A percentile compares a stretch with the other conserved stretches of the same genome.
phyloP scores from a whole-genome alignment of 2,888 invertebrate species.

The Aphidius colemani region DNA sequence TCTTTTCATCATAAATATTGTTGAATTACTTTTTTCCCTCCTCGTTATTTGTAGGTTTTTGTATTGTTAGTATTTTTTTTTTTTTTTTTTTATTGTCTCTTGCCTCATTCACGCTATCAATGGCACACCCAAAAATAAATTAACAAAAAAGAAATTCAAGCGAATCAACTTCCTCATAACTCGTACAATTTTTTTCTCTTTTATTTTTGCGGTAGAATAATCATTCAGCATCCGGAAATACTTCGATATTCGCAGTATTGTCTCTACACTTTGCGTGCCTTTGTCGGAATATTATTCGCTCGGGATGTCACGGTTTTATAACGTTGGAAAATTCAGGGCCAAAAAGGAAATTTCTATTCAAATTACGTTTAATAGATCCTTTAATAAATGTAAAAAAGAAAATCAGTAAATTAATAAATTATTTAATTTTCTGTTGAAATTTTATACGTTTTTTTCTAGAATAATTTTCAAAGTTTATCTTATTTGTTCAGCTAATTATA shows the following conservation, averaged over 20 bases:
- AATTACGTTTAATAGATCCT: too few species aligned
- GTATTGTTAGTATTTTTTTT: slow-evolving; percentile 11
- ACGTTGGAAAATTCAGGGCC: slow-evolving; percentile 27
- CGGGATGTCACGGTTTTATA: slow-evolving; percentile 7
- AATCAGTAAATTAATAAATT: too few species aligned
- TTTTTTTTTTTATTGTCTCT: slow-evolving; percentile 12
- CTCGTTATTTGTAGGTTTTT: slow-evolving; percentile 24
- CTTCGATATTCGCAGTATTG: slow-evolving; percentile 1
- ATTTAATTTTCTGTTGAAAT: too few species aligned
- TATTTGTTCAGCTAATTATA: too few species aligned
- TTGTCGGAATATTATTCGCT: slow-evolving; percentile 17
- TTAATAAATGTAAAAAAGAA: too few species aligned
- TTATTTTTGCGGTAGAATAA: slow-evolving; percentile 24
- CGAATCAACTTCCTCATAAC: background rate
- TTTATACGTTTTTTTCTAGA: too few species aligned
- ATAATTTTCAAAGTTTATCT: too few species aligned
- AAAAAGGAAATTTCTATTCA: too few species aligned
- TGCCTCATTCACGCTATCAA: background rate
- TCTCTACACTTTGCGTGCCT: background rate
- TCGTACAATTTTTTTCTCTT: background rate
- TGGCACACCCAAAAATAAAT: too few species aligned
- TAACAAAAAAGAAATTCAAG: too few species aligned
- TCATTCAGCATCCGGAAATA: slow-evolving; percentile 30
- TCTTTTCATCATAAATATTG: slow-evolving; percentile 4
- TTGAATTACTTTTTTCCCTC: background rate